phyloP scores from a whole-genome alignment of 2,797 vertebrate genomes.

The Cottoperca gobio region DNA sequence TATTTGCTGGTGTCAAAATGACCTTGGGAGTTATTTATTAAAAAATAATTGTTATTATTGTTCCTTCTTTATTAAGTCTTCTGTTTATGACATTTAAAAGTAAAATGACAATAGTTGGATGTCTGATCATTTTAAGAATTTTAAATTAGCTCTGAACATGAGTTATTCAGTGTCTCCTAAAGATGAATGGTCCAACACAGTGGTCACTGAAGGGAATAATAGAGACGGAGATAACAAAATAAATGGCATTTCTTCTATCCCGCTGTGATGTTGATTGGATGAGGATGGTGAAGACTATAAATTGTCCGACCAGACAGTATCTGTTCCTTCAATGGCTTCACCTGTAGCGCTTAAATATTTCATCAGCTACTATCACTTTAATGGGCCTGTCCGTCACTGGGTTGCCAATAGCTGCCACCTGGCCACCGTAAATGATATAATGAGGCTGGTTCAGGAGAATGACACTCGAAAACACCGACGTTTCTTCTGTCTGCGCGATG shows the following conservation, averaged over 20 bases:
- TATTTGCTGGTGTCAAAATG: background rate
- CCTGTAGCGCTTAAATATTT: conserved; percentile 73
- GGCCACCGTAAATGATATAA: conserved; percentile 18
- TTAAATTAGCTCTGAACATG: background rate
- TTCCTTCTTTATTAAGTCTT: background rate
- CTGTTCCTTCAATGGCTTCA: conserved; percentile 49
- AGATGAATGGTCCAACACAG: conserved; percentile 5
- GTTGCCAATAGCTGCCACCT: conserved; percentile 51
- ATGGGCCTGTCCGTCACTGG: conserved; percentile 44
- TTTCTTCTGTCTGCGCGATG: background rate
- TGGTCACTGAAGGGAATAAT: conserved; percentile 3
- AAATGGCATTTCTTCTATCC: conserved; percentile 28
- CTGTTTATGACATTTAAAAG: background rate
- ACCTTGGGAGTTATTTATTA: too few species aligned
- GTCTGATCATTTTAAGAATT: background rate
- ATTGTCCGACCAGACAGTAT: conserved; percentile 30
- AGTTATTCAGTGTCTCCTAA: background rate
- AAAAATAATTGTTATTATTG: too few species aligned
- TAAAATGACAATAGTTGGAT: background rate
- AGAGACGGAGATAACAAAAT: conserved; percentile 36
- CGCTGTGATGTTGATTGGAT: conserved; percentile 33
- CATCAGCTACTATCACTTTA: conserved; percentile 68
- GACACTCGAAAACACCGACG: background rate
- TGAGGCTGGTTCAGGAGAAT: background rate
- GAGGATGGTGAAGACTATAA: conserved; percentile 28